Evolutionary conservation across 2,113 vertebrate genomes (phyloP).

Genomic region (Dryoscopus gambensis): DNA sequence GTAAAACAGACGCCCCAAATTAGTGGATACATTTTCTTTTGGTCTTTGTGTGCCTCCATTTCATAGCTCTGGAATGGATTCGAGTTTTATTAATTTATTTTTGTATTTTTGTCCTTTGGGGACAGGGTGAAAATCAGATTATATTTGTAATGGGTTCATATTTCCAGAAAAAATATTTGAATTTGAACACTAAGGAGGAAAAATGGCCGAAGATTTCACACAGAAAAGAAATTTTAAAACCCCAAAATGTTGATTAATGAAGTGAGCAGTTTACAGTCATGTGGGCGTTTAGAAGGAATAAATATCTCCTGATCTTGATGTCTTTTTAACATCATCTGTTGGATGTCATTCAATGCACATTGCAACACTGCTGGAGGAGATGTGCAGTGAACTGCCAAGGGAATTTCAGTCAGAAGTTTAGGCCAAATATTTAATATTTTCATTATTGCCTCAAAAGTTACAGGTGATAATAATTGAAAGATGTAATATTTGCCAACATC

Average conservation of each 20-base stretch:
- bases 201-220: not conserved
- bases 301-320: not conserved
- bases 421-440: not conserved
- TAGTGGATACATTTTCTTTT: not conserved
- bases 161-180: not conserved
- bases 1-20: not conserved
- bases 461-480: constrained; percentile 33
- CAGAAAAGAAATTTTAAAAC: not conserved
- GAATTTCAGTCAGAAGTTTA: constrained; percentile 8
- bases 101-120: not conserved
- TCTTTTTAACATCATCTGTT: constrained; percentile 39
- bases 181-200: not conserved
- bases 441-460: not conserved
- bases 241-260: not conserved
- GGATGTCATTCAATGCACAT: constrained; percentile 10
- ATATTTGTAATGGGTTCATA: not conserved
- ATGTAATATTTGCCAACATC: not conserved
- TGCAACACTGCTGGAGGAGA: not conserved
- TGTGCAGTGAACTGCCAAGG: not conserved
- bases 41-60: not conserved
- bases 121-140: constrained; percentile 24
- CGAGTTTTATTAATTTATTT: not conserved
- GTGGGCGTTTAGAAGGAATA: not conserved
- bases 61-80: not conserved
- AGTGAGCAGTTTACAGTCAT: not conserved